Percentiles rank a stretch among this genome's conserved stretches.
phyloP scores from a whole-genome alignment of 1,140 invertebrate genomes.

The Ctenoplectra terminalis region DNA sequence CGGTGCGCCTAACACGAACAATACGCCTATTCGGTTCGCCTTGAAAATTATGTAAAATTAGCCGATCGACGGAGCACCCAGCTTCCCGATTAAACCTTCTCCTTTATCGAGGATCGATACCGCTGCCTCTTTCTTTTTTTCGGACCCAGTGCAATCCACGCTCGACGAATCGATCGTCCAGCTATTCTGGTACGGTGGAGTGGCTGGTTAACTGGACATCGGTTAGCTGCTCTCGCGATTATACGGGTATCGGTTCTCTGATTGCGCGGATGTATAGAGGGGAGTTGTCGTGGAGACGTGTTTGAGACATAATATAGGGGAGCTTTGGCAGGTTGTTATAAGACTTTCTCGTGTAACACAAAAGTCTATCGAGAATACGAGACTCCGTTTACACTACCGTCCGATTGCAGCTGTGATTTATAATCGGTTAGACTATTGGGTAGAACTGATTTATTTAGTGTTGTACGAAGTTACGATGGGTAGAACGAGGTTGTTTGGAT shows the following conservation, averaged over 20 bases:
- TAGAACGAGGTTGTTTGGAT: too few relatives aligned
- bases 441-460: too few relatives aligned
- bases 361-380: too few relatives aligned
- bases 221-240: conserved; percentile 27
- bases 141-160: background rate
- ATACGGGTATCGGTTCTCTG: conserved; percentile 11
- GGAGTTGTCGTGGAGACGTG: background rate
- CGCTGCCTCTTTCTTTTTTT: background rate
- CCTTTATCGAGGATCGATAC: background rate
- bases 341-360: too few relatives aligned
- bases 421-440: too few relatives aligned
- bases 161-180: background rate
- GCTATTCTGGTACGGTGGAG: conserved; percentile 5
- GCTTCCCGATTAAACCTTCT: conserved; percentile 4
- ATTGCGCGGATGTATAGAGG: background rate
- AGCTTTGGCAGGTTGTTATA: too few relatives aligned
- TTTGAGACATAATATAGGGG: background rate
- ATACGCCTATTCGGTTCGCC: conserved; percentile 46
- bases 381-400: too few relatives aligned
- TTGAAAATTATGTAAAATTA: conserved; percentile 53
- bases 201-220: conserved; percentile 23
- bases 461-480: too few relatives aligned
- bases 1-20: conserved; percentile 51
- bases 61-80: background rate
- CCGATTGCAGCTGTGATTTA: too few relatives aligned